Percentiles rank a stretch among this genome's conserved stretches.
These are phyloP conservation scores for Drosophila neocordata DNA, from an alignment of 1,140 invertebrate genomes.

Conservation along the genomic window DNA sequence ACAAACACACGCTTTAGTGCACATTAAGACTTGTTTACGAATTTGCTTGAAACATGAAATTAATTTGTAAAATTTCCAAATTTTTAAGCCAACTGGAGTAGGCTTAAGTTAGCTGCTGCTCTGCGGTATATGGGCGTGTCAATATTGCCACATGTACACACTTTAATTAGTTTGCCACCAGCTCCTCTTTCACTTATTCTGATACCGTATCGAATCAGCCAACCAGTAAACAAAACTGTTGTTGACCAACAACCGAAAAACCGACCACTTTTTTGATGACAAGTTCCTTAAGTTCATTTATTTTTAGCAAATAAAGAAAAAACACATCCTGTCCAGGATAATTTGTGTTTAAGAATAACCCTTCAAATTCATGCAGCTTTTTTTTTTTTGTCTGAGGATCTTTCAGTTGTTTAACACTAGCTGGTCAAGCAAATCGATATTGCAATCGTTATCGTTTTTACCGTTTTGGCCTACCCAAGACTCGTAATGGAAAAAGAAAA, in stretches of 20 bases:
- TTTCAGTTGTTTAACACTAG: no score
- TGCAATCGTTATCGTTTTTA: no score
- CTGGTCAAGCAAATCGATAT: no score
- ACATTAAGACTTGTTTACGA: conserved; percentile 79
- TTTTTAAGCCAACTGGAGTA: conserved; percentile 23
- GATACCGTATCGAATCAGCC: conserved; percentile 12
- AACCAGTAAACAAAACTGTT: conserved; percentile 4
- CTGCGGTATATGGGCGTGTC: neutral
- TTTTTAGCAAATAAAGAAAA: no score
- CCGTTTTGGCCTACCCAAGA: no score
- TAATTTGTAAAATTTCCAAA: conserved; percentile 77
- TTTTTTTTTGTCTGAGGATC: no score
- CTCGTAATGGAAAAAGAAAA: no score
- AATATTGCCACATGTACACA: conserved; percentile 36
- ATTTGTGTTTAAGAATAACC: no score
- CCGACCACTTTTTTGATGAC: no score
- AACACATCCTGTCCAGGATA: no score
- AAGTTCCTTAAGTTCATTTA: no score
- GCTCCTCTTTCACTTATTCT: conserved; percentile 10
- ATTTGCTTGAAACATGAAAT: conserved; percentile 78
- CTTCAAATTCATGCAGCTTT: no score
- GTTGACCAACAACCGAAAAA: neutral
- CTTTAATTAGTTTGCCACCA: conserved; percentile 59
- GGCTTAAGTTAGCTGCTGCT: neutral
- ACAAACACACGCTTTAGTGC: conserved; percentile 72